Evolutionary conservation across 2,888 invertebrate genomes (phyloP).

Genomic region (Volucella bombylans): DNA sequence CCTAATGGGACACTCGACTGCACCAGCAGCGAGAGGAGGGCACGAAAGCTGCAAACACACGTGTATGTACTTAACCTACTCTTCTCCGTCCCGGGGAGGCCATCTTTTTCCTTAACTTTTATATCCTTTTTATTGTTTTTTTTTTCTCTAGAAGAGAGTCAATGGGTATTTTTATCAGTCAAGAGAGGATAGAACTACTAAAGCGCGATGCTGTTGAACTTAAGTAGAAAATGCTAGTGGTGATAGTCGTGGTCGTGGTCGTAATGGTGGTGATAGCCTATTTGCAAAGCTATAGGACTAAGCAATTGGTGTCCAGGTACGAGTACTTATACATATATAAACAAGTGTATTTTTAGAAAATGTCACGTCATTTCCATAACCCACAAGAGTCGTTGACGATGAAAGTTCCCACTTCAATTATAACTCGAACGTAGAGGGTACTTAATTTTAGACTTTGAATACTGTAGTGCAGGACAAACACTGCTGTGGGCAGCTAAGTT

Average conservation of each 20-base stretch:
- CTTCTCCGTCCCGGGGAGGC: slow-evolving; percentile 33
- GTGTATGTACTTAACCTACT: slow-evolving; percentile 69
- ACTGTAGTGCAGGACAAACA: slow-evolving; percentile 50
- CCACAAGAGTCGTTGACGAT: slow-evolving; percentile 36
- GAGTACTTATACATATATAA: not conserved
- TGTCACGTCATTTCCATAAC: slow-evolving; percentile 44
- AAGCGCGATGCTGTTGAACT: slow-evolving; percentile 50
- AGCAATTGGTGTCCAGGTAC: slow-evolving; percentile 51
- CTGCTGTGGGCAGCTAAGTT: slow-evolving; percentile 20
- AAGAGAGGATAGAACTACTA: not conserved
- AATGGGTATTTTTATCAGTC: slow-evolving; percentile 50
- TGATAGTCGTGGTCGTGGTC: not conserved
- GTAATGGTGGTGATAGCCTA: slow-evolving; percentile 24
- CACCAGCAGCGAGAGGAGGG: slow-evolving; percentile 11
- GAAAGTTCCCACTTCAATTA: slow-evolving; percentile 50
- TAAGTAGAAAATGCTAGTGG: slow-evolving; percentile 17
- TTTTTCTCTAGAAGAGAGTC: slow-evolving; percentile 37
- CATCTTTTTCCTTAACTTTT: slow-evolving; percentile 23
- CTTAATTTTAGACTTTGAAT: slow-evolving; percentile 57
- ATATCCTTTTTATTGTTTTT: no score
- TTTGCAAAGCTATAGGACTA: slow-evolving; percentile 19
- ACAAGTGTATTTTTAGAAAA: slow-evolving; percentile 30
- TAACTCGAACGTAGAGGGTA: slow-evolving; percentile 23
- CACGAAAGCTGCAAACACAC: slow-evolving; percentile 32
- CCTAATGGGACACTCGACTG: slow-evolving; percentile 60